Conservation (phyloP, 1,140 invertebrate genomes). For the Bombus waltoni region DNA sequence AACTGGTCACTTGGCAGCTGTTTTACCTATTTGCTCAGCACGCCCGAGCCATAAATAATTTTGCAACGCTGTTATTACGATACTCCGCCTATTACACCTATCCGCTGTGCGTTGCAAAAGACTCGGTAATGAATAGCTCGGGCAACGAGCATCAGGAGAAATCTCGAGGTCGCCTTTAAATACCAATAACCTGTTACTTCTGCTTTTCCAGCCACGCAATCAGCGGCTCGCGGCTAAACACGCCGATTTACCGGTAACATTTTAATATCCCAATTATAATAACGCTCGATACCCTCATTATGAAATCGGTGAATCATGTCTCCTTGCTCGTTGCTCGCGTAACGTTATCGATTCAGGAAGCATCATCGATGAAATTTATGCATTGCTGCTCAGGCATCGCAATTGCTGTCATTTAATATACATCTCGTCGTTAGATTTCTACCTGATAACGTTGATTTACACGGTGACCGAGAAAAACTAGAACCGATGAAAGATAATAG, state of each 20-base stretch:
- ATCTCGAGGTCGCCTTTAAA: conserved; percentile 48
- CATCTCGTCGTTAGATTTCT: not conserved
- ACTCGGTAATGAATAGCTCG: conserved; percentile 45
- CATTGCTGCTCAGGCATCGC: no score
- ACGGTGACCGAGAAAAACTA: not conserved
- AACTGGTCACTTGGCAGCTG: conserved; percentile 77
- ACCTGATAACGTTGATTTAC: not conserved
- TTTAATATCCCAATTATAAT: conserved; percentile 17
- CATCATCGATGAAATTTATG: not conserved
- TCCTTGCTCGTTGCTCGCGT: not conserved
- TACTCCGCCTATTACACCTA: conserved; percentile 68
- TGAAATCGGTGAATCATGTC: not conserved
- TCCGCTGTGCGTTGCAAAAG: conserved; percentile 50
- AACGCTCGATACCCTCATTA: not conserved
- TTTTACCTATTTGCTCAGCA: conserved; percentile 81
- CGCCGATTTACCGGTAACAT: not conserved
- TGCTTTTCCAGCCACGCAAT: conserved; percentile 14
- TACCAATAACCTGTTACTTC: conserved; percentile 51
- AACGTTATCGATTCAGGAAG: not conserved
- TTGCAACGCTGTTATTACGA: conserved; percentile 74
- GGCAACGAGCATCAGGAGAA: conserved; percentile 42
- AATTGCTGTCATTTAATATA: not conserved
- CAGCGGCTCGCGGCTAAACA: not conserved
- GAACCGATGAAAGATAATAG: not conserved
- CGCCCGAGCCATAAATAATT: conserved; percentile 76